phyloP scores from a whole-genome alignment of 2,797 vertebrate species.

The Gobio occitaniae region DNA sequence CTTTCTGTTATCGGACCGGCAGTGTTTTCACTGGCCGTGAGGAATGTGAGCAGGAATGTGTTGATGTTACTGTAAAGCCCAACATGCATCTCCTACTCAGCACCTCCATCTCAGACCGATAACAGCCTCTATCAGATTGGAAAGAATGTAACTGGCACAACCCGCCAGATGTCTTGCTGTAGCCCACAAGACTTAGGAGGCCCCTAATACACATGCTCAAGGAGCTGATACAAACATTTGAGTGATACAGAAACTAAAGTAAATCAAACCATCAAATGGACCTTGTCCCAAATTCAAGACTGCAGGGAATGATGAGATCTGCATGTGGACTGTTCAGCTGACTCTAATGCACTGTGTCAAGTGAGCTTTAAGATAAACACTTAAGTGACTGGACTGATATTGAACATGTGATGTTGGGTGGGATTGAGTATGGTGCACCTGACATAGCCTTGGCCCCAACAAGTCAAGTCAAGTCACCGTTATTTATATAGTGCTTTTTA shows the following conservation, averaged over 20 bases:
- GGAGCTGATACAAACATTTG: background rate
- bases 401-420: conserved; percentile 47
- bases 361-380: conserved; percentile 42
- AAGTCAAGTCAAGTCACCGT: too few species aligned
- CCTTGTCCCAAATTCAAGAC: conserved; percentile 23
- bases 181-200: conserved; percentile 33
- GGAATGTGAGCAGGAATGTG: conserved; percentile 71
- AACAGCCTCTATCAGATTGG: conserved; percentile 69
- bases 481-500: too few species aligned
- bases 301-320: conserved; percentile 20
- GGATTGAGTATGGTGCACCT: conserved; percentile 41
- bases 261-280: conserved; percentile 9
- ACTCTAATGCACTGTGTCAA: conserved; percentile 54
- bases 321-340: conserved; percentile 20
- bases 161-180: conserved; percentile 55
- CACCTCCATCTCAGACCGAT: conserved; percentile 67
- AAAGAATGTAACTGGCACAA: conserved; percentile 66
- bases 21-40: conserved; percentile 69
- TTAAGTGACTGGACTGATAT: conserved; percentile 40
- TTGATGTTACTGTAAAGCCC: conserved; percentile 71
- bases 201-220: conserved; percentile 38
- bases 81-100: conserved; percentile 66
- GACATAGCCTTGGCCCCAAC: conserved; percentile 8
- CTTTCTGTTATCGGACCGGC: conserved; percentile 67
- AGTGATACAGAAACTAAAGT: conserved; percentile 20